Conservation (phyloP, 1,140 invertebrate species). For the Achatina immaculata region DNA sequence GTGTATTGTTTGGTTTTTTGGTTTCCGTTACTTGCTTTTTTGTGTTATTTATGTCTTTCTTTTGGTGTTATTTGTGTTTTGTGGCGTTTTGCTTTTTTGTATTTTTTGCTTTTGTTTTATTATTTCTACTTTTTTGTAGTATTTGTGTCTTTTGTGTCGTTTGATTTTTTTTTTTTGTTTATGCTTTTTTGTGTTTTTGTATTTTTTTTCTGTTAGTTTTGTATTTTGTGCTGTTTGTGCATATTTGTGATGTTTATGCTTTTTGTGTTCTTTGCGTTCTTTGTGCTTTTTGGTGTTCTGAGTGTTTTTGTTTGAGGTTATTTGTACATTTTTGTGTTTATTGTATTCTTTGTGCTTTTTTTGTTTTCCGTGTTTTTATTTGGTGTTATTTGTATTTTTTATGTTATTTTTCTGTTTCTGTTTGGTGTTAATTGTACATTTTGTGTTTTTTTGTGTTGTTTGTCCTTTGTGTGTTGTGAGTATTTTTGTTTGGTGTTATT, state of each 20-base stretch:
- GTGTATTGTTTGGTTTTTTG: neutral
- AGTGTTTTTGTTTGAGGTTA: neutral
- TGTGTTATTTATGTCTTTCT: too few relatives aligned
- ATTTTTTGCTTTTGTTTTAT: slow-evolving; percentile 11
- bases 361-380: too few relatives aligned
- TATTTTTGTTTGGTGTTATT: slow-evolving; percentile 11
- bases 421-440: neutral
- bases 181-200: neutral
- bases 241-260: neutral
- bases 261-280: neutral
- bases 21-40: neutral
- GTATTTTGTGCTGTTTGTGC: too few relatives aligned
- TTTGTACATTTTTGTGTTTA: neutral
- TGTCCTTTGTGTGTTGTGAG: neutral
- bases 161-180: neutral
- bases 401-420: neutral
- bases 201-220: neutral
- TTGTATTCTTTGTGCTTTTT: too few relatives aligned
- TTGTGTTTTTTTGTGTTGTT: neutral
- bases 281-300: neutral
- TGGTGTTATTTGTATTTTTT: neutral
- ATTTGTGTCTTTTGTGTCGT: neutral
- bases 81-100: neutral
- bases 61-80: neutral
- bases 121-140: neutral